A percentile compares a stretch with the other conserved stretches of the same genome.
Evolutionary conservation across 1,140 invertebrate genomes (phyloP).

Genomic region (Microvelia longipes): DNA sequence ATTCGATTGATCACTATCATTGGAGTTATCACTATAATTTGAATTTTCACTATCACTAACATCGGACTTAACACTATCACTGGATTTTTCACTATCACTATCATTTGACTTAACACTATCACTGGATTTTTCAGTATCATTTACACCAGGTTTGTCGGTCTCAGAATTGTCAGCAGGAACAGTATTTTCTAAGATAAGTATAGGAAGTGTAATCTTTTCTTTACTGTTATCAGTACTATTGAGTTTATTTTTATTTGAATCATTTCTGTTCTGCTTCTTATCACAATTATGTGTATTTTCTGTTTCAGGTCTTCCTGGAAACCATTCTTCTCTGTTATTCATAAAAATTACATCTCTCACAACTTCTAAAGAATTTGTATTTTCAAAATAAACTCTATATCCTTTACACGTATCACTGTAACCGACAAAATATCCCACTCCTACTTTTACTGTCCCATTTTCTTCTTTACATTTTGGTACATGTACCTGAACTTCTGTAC

Average conservation of each 20-base stretch:
- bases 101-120: not conserved
- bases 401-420: not conserved
- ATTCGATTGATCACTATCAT: not conserved
- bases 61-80: not conserved
- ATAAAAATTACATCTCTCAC: not conserved
- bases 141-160: not conserved
- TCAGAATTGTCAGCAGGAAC: not conserved
- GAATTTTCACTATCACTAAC: not conserved
- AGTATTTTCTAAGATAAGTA: not conserved
- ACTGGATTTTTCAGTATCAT: not conserved
- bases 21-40: not conserved
- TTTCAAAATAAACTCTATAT: not conserved
- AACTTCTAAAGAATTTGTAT: not conserved
- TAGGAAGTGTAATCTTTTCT: no score
- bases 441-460: no score
- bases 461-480: no score
- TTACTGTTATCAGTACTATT: not conserved
- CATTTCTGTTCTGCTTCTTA: no score
- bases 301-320: not conserved
- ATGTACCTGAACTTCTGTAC: no score
- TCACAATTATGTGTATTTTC: no score
- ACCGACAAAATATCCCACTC: no score
- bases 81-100: not conserved
- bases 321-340: not conserved
- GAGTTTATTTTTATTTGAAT: not conserved